Percentiles rank a stretch among this genome's conserved stretches.
These are phyloP conservation scores for Solea senegalensis DNA, from an alignment of 2,113 vertebrate genomes.

Conservation along the genomic window DNA sequence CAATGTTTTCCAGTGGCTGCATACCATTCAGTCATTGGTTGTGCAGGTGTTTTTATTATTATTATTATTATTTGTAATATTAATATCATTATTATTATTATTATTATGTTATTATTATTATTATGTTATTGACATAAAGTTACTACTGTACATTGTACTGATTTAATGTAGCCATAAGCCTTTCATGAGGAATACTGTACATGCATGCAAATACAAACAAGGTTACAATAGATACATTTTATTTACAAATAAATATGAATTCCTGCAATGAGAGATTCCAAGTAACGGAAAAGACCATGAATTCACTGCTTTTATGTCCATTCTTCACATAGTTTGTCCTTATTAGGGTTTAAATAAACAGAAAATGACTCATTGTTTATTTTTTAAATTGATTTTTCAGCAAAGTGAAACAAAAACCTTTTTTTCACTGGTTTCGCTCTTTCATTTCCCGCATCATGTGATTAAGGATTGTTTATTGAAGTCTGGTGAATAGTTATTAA, in stretches of 20 bases:
- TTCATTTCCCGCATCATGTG: neutral
- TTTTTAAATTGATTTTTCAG: neutral
- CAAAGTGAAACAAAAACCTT: conserved; percentile 5
- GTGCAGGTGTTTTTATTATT: neutral
- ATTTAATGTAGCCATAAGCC: neutral
- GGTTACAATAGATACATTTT: too few relatives aligned
- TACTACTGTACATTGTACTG: neutral
- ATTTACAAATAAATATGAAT: too few relatives aligned
- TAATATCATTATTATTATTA: too few relatives aligned
- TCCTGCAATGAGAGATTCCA: neutral
- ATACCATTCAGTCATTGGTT: neutral
- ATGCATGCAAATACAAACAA: neutral
- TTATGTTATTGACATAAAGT: neutral
- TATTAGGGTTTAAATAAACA: too few relatives aligned
- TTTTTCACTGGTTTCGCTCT: too few relatives aligned
- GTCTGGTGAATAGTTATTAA: neutral
- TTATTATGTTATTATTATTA: too few relatives aligned
- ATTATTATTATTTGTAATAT: too few relatives aligned
- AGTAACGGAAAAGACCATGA: too few relatives aligned
- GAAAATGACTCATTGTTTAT: too few relatives aligned
- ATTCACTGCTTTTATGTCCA: neutral
- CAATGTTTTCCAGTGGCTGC: neutral
- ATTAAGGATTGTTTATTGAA: neutral
- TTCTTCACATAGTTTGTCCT: neutral
- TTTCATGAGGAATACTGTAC: neutral